Percentiles rank a stretch among this genome's conserved stretches.
Conservation (phyloP, 2,797 vertebrate genomes). For the Crocidura indochinensis region DNA sequence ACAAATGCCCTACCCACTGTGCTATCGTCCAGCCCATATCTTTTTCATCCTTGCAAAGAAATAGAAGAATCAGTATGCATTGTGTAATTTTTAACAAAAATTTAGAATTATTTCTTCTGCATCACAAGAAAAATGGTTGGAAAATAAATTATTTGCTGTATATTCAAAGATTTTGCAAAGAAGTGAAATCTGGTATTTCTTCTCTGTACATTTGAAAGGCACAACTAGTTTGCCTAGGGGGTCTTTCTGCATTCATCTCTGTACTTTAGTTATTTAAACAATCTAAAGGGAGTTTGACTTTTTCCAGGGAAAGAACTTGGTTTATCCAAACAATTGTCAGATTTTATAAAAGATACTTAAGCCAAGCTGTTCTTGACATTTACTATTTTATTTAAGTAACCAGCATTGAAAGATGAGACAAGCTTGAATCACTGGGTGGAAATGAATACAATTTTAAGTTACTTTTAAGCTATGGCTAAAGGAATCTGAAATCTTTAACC, state of each 20-base stretch:
- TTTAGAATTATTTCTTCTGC: slow-evolving; percentile 56
- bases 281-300: slow-evolving; percentile 60
- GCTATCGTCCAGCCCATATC: too few relatives aligned
- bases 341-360: slow-evolving; percentile 70
- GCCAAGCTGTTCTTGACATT: slow-evolving; percentile 64
- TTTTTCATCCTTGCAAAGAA: background rate
- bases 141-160: background rate
- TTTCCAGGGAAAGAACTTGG: slow-evolving; percentile 52
- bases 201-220: slow-evolving; percentile 42
- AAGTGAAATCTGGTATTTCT: slow-evolving; percentile 16
- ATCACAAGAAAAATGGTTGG: background rate
- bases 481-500: slow-evolving; percentile 36
- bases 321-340: slow-evolving; percentile 71
- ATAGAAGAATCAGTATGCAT: background rate
- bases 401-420: slow-evolving; percentile 31
- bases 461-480: slow-evolving; percentile 42
- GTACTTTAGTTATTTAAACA: slow-evolving; percentile 71
- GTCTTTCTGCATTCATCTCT: slow-evolving; percentile 55
- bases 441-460: slow-evolving; percentile 39
- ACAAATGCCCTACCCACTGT: too few relatives aligned
- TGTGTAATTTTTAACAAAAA: slow-evolving; percentile 29
- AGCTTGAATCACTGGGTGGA: background rate
- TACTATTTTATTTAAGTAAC: slow-evolving; percentile 70
- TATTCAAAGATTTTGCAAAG: slow-evolving; percentile 65
- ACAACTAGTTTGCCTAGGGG: slow-evolving; percentile 2